Evolutionary conservation across 2,113 vertebrate species (phyloP), one percentile per base, ranked within the genome.

Genomic region (Sisor rabdophorus): DNA sequence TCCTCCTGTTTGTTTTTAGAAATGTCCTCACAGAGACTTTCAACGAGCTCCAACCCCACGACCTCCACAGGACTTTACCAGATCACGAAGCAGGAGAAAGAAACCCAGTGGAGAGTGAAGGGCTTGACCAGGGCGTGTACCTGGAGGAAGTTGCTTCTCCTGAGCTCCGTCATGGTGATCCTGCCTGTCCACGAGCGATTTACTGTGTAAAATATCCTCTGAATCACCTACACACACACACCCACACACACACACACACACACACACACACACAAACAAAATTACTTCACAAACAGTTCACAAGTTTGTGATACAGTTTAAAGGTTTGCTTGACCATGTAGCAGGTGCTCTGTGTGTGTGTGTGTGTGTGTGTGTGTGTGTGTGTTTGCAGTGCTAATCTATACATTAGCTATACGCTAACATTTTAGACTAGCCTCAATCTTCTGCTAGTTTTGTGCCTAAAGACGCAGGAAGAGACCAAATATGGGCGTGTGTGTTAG

Each of bases 161-260:
- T 95, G 86, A 99, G 90, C 87, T 99, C 97, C 71, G 91, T 95
- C 52, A 94, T 93, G 81, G 94, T 95, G 84, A 98, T 93, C 83
- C 93, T 96, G 75, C 97, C 96, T n/a, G 93, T 96, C 97, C 97
- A 99, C 36, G 96, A 98, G 64, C 97, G 95, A 91, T 99, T 99
- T 76, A 98, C 97, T 54, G 95, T 92, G 86, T 98, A 99, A 92
- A 94, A 99, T 93, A 99, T 95, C 93, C 97, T 92, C 87, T 98
- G 97, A 86, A 98, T 98, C 84, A 99, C 97, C 96, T 98, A 60
- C 69, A 78, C 22, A 26, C 71, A 73, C 36, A 73, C 71, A 60
- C 32, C 3, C 32, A 36, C 32, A 60, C 69, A 78, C 22, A 26
- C 71, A 73, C 36, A 73, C 71, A 60, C 56, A 60, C 69, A 73